phyloP scores from a whole-genome alignment of 2,797 vertebrate species.

The Acanthis flammea region DNA sequence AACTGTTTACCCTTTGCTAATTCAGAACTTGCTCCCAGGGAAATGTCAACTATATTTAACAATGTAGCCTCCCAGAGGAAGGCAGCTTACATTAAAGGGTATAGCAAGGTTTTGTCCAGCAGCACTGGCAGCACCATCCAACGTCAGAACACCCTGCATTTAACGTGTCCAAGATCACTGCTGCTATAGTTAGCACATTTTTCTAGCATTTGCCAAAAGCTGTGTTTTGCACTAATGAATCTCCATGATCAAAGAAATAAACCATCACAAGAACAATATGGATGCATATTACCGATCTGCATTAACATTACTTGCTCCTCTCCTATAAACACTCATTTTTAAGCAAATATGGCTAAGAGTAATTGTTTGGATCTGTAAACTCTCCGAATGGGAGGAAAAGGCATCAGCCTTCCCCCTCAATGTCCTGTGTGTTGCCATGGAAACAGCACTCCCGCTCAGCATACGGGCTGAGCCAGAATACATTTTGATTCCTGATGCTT shows the following conservation, averaged over 20 bases:
- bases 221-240: background rate
- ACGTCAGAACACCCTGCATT: background rate
- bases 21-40: background rate
- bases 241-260: background rate
- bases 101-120: background rate
- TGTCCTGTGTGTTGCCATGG: constrained; percentile 61
- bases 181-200: background rate
- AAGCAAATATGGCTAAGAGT: background rate
- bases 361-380: constrained; percentile 3
- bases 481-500: constrained; percentile 35
- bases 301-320: background rate
- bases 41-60: constrained; percentile 29
- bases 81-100: background rate
- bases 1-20: background rate
- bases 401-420: background rate
- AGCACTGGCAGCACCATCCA: background rate
- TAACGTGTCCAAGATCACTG: background rate
- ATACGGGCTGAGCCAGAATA: constrained; percentile 17
- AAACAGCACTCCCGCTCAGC: constrained; percentile 55
- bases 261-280: background rate
- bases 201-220: background rate
- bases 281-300: background rate
- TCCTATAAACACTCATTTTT: background rate
- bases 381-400: background rate
- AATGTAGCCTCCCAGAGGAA: background rate